Evolutionary conservation across 37 sponge, comb jelly and placozoan genomes (phyloP), one percentile per base, ranked within the genome.

Genomic region (Petrosia ficiformis): DNA sequence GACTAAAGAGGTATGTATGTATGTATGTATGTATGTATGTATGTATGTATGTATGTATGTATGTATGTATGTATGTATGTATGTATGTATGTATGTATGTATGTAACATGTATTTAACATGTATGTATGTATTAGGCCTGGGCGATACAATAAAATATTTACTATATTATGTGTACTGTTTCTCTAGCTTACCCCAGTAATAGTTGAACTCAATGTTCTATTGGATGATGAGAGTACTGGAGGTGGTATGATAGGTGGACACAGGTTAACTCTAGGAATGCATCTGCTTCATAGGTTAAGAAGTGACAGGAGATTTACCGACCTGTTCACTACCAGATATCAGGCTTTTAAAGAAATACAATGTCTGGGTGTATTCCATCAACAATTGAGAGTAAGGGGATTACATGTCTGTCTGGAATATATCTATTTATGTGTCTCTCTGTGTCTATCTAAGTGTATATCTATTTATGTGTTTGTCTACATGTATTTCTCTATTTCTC

Each of bases 191-290:
- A 61, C 22, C n/a, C 30, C 25, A 36, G 81, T 77, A 4, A 56
- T 80, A n/a, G 39, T 29, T n/a, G 44, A 80, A 31, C 44, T 80
- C 36, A 73, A 80, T 31, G 52, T 52, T 42, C 26, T 82, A 16
- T 68, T 94, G 60, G 82, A 72, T 56, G 81, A 87, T 57, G 59
- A 54, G 29, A n/a, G 16, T 32, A 80, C 63, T 34, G 91, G 91
- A 31, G 95, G 91, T 26, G 95, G 81, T 1, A 60, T 52, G 5
- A 31, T n/a, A 0, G 81, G 77, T 8, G 95, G 95, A 4, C 91
- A 94, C 52, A 77, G 75, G 16, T 72, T 80, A 67, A 72, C 84
- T 26, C 26, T 92, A 36, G 63, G 80, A 10, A 75, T 86, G 57
- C 89, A 93, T 66, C 68, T 93, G 57, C 54, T 80, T 8, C 76